Conservation (phyloP, 2,113 vertebrate genomes). For the Neopipo cinnamomea region DNA sequence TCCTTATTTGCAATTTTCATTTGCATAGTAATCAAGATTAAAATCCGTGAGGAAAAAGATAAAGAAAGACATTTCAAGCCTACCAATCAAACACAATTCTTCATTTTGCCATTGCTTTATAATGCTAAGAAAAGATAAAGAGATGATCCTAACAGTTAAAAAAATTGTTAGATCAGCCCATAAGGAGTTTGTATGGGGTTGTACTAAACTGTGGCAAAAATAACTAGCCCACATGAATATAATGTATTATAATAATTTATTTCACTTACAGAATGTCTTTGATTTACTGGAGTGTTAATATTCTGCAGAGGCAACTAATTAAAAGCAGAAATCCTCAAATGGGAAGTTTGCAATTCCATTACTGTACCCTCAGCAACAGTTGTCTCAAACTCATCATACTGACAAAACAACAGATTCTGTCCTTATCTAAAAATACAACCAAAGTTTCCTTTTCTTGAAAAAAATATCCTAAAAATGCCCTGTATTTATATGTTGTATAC, state of each 20-base stretch:
- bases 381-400: neutral
- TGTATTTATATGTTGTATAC: neutral
- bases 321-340: neutral
- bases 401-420: neutral
- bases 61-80: neutral
- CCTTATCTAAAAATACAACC: neutral
- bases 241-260: neutral
- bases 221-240: neutral
- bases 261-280: neutral
- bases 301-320: neutral
- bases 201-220: neutral
- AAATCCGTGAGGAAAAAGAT: neutral
- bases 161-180: neutral
- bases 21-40: neutral
- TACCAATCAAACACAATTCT: neutral
- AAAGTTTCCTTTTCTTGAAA: neutral
- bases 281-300: neutral
- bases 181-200: neutral
- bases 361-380: neutral
- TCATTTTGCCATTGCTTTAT: neutral
- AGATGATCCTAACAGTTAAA: neutral
- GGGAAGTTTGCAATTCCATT: neutral
- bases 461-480: neutral
- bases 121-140: neutral
- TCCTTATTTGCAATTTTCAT: neutral